phyloP scores from a whole-genome alignment of 1,140 invertebrate species.

The Liolophura sinensis region DNA sequence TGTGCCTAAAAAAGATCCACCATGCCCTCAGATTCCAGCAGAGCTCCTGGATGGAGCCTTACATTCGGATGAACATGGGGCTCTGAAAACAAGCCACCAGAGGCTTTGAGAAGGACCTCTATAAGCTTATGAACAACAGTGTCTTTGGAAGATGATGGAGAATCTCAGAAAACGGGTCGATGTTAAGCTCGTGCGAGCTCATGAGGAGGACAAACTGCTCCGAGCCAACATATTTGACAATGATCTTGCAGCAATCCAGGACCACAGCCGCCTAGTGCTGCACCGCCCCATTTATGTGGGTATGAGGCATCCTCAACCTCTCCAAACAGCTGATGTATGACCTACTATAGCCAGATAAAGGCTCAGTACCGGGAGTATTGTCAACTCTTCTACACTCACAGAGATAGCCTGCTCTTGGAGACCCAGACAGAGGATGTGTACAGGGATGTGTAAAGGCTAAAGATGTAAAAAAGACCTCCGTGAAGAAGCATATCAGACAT shows the following conservation, averaged over 20 bases:
- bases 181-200: constrained; percentile 28
- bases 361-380: constrained; percentile 27
- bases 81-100: too few species aligned
- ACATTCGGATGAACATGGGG: constrained; percentile 14
- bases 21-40: constrained; percentile 16
- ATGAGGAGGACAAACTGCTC: constrained; percentile 10
- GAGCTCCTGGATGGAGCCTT: constrained; percentile 13
- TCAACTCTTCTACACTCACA: constrained; percentile 19
- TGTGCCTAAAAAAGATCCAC: constrained; percentile 21
- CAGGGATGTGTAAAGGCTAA: too few species aligned
- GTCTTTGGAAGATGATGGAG: constrained; percentile 61
- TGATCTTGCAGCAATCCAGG: constrained; percentile 20
- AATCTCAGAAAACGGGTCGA: constrained; percentile 51
- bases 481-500: too few species aligned
- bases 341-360: constrained; percentile 35
- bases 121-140: constrained; percentile 58
- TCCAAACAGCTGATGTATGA: constrained; percentile 40
- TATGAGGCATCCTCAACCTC: constrained; percentile 31
- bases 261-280: constrained; percentile 18
- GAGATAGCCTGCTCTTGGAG: constrained; percentile 17
- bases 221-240: constrained; percentile 44
- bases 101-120: constrained; percentile 55
- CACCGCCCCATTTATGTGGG: constrained; percentile 38
- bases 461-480: too few species aligned
- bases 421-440: constrained; percentile 6